Evolutionary conservation across 2,113 vertebrate species (phyloP), one percentile per base, ranked within the genome.

Genomic region (Hystrix brachyura): DNA sequence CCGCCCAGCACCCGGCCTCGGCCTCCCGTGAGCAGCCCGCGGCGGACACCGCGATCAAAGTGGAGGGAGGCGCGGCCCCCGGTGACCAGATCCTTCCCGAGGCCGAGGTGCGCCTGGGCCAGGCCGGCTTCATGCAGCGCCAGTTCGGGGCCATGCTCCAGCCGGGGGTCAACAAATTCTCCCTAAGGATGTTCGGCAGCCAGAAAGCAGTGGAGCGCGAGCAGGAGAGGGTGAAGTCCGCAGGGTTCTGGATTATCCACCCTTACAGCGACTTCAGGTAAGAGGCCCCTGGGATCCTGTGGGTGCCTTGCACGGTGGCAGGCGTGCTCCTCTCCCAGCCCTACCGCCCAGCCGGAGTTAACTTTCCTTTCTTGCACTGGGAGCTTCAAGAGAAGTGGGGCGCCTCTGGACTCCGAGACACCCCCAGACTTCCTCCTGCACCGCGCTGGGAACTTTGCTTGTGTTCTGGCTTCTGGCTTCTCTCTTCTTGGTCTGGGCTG

Each of bases 241-340:
- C 99, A 13, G 99, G 99, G 87, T 99, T 99, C 99, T 99, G 99
- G 99, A 99, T 99, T 98, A 99, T 99, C 98, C 99, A 99, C 96
- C 99, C 99, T 38, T 99, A 99, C 99, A 99, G 99, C 97, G 99
- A 99, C 98, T 99, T 99, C 99, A 99, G 99, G 99, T 99, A 99
- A 99, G 97, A 65, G 65, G 38, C 51, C 15, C 67, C 21, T 19
- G 19, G n/a, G 59, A 60, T 91, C 48, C 51, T 8, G n/a, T 57
- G 94, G 71, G 48, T 51, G 60, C 55, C 82, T 60, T 48, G 80
- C 38, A 29, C 59, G 12, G 59, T 64, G 25, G 21, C 23, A 48
- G 87, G 88, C 96, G 14, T 11, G 82, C 94, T 94, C 59, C 84
- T 88, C 48, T 83, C 27, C 76, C 7, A 15, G 51, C 71, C 82